Evolutionary conservation across 1,140 invertebrate genomes (phyloP).

Genomic region (Campoletis sonorensis): DNA sequence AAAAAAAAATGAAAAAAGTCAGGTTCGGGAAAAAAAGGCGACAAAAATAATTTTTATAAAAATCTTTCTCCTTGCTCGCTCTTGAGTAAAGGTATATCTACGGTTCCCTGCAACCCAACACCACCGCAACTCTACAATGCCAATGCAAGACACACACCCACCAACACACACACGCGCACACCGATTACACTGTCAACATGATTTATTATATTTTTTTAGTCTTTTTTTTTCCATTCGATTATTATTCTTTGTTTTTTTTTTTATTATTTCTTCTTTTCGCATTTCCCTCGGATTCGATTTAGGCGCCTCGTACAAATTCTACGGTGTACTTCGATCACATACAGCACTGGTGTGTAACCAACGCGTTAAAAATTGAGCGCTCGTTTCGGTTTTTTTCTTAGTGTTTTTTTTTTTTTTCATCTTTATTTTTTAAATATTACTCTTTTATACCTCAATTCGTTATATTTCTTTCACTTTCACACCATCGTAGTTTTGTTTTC

Average conservation of each 20-base stretch:
- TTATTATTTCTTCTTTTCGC: slow-evolving; percentile 19
- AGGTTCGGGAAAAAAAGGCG: neutral
- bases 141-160: neutral
- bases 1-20: neutral
- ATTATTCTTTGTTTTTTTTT: neutral
- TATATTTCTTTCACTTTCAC: neutral
- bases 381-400: too few relatives aligned
- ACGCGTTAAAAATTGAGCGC: slow-evolving; percentile 59
- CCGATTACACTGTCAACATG: slow-evolving; percentile 33
- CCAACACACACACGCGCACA: neutral
- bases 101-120: slow-evolving; percentile 14
- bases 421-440: neutral
- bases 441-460: neutral
- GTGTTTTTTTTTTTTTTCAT: neutral
- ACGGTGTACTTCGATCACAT: slow-evolving; percentile 63
- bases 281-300: slow-evolving; percentile 29
- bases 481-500: neutral
- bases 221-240: neutral
- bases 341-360: slow-evolving; percentile 60
- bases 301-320: slow-evolving; percentile 68
- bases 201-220: slow-evolving; percentile 31
- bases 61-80: slow-evolving; percentile 13
- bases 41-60: slow-evolving; percentile 17
- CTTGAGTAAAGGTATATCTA: slow-evolving; percentile 11
- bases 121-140: slow-evolving; percentile 25